Conservation (phyloP, 2,113 vertebrate species). For the Brachionichthys hirsutus region DNA sequence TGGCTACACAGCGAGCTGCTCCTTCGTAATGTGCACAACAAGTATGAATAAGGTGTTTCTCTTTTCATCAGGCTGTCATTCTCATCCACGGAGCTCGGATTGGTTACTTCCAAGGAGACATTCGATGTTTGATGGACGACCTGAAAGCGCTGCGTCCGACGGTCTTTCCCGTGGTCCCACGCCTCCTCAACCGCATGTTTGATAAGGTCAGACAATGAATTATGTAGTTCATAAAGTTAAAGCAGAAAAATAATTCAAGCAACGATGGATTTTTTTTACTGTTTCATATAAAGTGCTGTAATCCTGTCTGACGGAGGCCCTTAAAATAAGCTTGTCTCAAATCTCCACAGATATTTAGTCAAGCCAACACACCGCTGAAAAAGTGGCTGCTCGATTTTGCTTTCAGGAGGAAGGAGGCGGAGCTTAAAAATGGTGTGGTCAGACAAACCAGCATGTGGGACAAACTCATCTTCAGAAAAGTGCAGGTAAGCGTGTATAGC, state of each 20-base stretch:
- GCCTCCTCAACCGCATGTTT: conserved; percentile 96
- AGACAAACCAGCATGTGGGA: conserved; percentile 96
- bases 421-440: conserved; percentile 88
- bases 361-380: conserved; percentile 90
- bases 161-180: conserved; percentile 93
- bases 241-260: background rate
- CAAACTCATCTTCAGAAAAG: conserved; percentile 92
- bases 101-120: conserved; percentile 97
- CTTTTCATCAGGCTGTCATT: conserved; percentile 79
- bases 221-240: background rate
- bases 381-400: conserved; percentile 94
- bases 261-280: too few relatives aligned
- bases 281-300: background rate
- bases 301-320: background rate
- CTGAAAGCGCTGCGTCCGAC: conserved; percentile 91
- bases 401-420: conserved; percentile 90
- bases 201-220: conserved; percentile 84
- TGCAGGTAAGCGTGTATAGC: conserved; percentile 82
- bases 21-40: background rate
- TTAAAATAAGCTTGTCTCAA: background rate
- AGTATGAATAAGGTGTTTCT: background rate
- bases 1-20: too few relatives aligned
- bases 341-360: conserved; percentile 85
- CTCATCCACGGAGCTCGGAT: conserved; percentile 91
- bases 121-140: conserved; percentile 96